Base-by-base conservation (phyloP, 2,797 vertebrate species). In the Chromobotia macracanthus region DNA sequence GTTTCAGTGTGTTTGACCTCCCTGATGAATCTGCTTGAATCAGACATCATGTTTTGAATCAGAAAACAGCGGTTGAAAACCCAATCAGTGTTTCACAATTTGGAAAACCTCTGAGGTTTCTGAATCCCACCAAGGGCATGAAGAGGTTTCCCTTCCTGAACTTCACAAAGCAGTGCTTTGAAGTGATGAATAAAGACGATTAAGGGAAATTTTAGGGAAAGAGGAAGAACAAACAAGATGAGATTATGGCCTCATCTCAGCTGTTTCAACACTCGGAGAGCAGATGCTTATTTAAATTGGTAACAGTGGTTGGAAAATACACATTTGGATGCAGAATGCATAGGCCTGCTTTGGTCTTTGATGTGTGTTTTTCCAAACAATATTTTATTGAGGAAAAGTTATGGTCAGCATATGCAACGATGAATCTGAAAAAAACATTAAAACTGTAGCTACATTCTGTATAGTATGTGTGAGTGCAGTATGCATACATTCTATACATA, bases 121-220 rank as follows among this genome's bases (percentile, higher is more conserved):
- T 74, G 72, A 85, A 87, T 83, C 68, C 83, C 87, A 87, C 82
- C 68, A 74, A 79, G 80, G 83, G 84, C 73, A 77, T 84, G 83
- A 73, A 79, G 60, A 64, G 77, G 78, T 79, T 83, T 85, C 38
- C 77, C 73, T 77, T 80, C 60, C 69, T 83, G 41, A 78, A 74
- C 41, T 69, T 84, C 70, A 46, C 76, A 82, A 73, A 79, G 81
- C 70, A 61, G 53, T 15, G 68, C 84, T 87, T 75, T 83, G 75
- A 86, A 81, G 77, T 44, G 67, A 82, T 80, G 70, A 82, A 86
- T 81, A 78, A 80, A 67, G 77, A 80, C 83, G 77, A 80, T 81
- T 83, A 80, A 78, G 77, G 67, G 55, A 84, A 83, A 86, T 82
- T 67, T 79, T 41, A 74, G 66, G 60, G 73, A 78, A 82, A 82